Percentiles rank a stretch among this genome's conserved stretches.
Conservation (phyloP, 1,140 invertebrate genomes). For the Trachymyrmex septentrionalis region DNA sequence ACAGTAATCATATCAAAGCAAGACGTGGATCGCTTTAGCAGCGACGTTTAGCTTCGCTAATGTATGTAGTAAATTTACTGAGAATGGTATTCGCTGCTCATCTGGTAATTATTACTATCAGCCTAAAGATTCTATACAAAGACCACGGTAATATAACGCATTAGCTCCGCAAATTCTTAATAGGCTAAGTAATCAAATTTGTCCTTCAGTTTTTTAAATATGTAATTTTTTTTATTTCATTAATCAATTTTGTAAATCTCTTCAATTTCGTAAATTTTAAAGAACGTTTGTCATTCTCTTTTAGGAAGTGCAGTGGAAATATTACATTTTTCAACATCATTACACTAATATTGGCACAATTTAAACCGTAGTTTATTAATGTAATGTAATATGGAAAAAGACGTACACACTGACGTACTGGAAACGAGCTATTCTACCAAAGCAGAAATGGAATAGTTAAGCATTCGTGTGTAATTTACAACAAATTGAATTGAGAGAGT, state of each 20-base stretch:
- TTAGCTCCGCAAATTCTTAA: not conserved
- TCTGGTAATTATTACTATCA: slow-evolving; percentile 9
- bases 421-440: slow-evolving; percentile 19
- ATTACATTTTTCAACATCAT: not conserved
- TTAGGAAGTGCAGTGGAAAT: not conserved
- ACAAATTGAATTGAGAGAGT: slow-evolving; percentile 55
- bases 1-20: slow-evolving; percentile 51
- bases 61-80: not conserved
- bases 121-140: not conserved
- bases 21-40: slow-evolving; percentile 1
- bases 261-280: not conserved
- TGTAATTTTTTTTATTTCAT: not conserved
- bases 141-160: not conserved
- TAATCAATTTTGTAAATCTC: not conserved
- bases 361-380: not conserved
- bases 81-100: slow-evolving; percentile 1
- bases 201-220: not conserved
- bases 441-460: slow-evolving; percentile 58
- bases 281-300: not conserved
- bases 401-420: not conserved
- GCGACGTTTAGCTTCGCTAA: slow-evolving; percentile 16
- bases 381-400: slow-evolving; percentile 15
- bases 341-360: not conserved
- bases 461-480: slow-evolving; percentile 51
- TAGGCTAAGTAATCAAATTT: slow-evolving; percentile 1